Base-by-base conservation (phyloP, 2,113 vertebrate genomes). In the Ceyx cyanopectus region DNA sequence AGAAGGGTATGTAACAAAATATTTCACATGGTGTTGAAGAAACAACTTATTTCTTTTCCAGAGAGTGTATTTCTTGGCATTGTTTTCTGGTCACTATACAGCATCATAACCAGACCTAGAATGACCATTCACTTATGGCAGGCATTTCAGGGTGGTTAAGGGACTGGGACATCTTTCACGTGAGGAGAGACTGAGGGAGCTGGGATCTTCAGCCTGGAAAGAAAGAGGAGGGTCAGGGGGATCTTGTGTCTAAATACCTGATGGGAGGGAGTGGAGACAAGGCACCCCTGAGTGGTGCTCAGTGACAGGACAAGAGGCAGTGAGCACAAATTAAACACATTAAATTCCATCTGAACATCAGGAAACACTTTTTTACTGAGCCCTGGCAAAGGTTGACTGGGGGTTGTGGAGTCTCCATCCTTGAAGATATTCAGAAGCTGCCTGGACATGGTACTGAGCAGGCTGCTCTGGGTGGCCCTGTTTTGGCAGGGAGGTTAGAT, bases 1-100 rank as follows among this genome's bases (percentile, higher is more conserved):
- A 96, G 98, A 69, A 96, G 98, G 97, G 98, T 98, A 95, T 3
- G 98, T 97, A 57, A 34, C 30, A 26, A 75, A 75, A 46, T 29
- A 56, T 20, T 68, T 41, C 14, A 6, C 1, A 1, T 5, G 43
- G 20, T 22, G 27, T 43, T 3, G 17, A 77, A 37, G 29, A 41
- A 83, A 48, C 21, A 57, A 3, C 1, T 5, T 23, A 6, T 5
- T 21, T 77, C 6, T 48, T 69, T 56, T 14, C 5, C 75, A n/a
- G 40, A 45, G 41, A 26, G 18, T 40, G 16, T 34, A n/a, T 68
- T 43, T 40, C 16, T 63, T 34, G 40, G 40, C 16, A 12, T 29
- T 48, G 6, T 34, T 65, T 51, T 67, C 21, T 89, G n/a, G 30
- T n/a, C 34, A 20, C 5, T 9, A 74, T 60, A 23, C 43, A 91